These are phyloP conservation scores for Caenorhabditis macrosperma DNA, from an alignment of 2,888 invertebrate species.

Conservation along the genomic window DNA sequence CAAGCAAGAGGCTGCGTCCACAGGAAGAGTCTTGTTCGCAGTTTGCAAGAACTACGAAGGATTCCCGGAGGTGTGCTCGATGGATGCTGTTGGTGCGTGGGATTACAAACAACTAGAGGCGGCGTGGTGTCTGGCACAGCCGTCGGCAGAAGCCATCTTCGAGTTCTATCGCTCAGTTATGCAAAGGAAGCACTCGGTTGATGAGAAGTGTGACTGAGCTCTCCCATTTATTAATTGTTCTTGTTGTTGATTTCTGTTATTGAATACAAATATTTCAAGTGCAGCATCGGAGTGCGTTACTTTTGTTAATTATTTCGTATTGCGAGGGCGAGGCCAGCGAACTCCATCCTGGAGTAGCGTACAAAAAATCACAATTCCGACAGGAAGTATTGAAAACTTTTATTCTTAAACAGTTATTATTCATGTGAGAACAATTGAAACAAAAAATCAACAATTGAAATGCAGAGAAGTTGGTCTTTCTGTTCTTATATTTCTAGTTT, in stretches of 20 bases:
- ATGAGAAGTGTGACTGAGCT: slow-evolving; percentile 15
- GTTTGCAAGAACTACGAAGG: slow-evolving; percentile 28
- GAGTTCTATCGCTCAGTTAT: slow-evolving; percentile 46
- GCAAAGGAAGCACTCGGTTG: slow-evolving; percentile 43
- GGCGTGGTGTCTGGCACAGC: slow-evolving; percentile 44
- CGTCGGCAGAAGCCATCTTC: slow-evolving; percentile 42
- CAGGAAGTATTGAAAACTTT: too few species aligned
- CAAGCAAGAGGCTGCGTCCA: slow-evolving; percentile 59
- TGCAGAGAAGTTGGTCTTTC: too few species aligned
- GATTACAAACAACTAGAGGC: slow-evolving; percentile 38
- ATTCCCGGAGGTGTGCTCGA: slow-evolving; percentile 39
- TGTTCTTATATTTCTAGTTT: too few species aligned
- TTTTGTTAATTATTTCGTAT: too few species aligned
- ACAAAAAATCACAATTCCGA: too few species aligned
- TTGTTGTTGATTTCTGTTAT: slow-evolving; percentile 1
- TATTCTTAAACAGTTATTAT: too few species aligned
- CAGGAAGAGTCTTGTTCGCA: slow-evolving; percentile 63
- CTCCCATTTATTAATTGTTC: slow-evolving; percentile 9
- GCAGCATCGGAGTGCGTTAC: too few species aligned
- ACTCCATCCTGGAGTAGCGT: too few species aligned
- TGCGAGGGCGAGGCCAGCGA: too few species aligned
- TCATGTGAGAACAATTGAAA: too few species aligned
- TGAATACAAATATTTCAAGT: too few species aligned
- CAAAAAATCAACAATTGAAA: too few species aligned
- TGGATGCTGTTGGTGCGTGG: slow-evolving; percentile 44